Evolutionary conservation across 2,888 invertebrate genomes (phyloP), one percentile per base, ranked within the genome.

Genomic region (Sesia bembeciformis): DNA sequence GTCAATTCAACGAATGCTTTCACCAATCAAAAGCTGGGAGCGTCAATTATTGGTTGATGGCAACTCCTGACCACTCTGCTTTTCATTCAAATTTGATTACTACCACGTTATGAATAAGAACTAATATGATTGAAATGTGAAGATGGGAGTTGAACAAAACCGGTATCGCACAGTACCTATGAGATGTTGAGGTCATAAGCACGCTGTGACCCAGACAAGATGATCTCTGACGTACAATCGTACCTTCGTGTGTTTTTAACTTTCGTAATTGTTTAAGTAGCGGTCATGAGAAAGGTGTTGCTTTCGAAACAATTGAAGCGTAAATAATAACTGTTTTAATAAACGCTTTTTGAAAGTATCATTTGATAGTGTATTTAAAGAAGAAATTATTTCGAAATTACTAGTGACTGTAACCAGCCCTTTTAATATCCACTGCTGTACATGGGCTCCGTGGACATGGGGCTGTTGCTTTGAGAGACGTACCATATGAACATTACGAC

Each of bases 121-220:
- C 23, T 23, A 46, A 46, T 5, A 23, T 46, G 46, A 6, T 46
- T 39, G 5, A 52, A n/a, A 7, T 43, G 40, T 52, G 49, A 23
- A 38, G 50, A 41, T 39, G 49, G 46, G 46, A 7, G 59, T 67
- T 67, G 68, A 63, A 66, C 65, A 70, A 76, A 85, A 86, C 85
- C 84, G 84, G 84, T 85, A 85, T 78, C 63, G 74, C 79, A 83
- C 53, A 52, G 57, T 55, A 55, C 51, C 43, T 46, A 57, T 52
- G 54, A 50, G 54, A 51, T 39, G 52, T 49, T 52, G 84, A 81
- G 86, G 85, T 86, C 85, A 84, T 72, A 76, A 76, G 66, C 78
- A 74, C 67, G 68, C 68, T 78, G 72, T 81, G 83, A 82, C 81
- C 81, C 72, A 66, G 64, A 67, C 68, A 68, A 68, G 68, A 63